Evolutionary conservation across 2,888 invertebrate species (phyloP).

Genomic region (Tupiocoris notatus): DNA sequence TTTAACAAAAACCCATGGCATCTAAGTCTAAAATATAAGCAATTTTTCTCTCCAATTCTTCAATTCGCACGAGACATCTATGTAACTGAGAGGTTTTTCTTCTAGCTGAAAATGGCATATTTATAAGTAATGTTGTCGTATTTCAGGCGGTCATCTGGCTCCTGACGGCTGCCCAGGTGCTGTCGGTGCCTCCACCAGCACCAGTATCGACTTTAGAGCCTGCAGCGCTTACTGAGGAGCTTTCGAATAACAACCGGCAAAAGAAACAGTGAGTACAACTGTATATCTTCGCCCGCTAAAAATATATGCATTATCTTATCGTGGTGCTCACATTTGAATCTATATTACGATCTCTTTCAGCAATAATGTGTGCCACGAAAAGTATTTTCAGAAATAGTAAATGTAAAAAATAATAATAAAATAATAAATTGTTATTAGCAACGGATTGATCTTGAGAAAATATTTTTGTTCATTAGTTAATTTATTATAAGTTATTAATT

Average conservation of each 20-base stretch:
- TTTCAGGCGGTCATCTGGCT: constrained; percentile 43
- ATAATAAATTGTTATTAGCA: too few species aligned
- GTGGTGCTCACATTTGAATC: too few species aligned
- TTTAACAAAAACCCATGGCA: too few species aligned
- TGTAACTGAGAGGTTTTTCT: background rate
- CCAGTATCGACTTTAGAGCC: constrained; percentile 36
- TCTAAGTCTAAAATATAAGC: too few species aligned
- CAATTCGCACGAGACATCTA: background rate
- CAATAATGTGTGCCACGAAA: background rate
- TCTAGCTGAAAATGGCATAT: too few species aligned
- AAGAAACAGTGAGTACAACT: constrained; percentile 45
- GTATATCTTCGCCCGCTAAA: too few species aligned
- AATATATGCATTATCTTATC: too few species aligned
- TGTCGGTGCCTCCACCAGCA: constrained; percentile 33
- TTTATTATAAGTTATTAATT: too few species aligned
- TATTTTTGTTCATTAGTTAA: too few species aligned
- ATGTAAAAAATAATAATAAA: too few species aligned
- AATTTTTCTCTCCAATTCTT: too few species aligned
- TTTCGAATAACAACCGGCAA: constrained; percentile 24
- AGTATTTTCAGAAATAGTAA: background rate
- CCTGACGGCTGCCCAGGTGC: constrained; percentile 36
- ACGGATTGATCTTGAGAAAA: too few species aligned
- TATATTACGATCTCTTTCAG: background rate
- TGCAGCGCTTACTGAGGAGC: constrained; percentile 26
- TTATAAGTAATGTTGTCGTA: background rate